These are phyloP conservation scores for Phodopus roborovskii DNA, from an alignment of 2,113 vertebrate species.

Conservation along the genomic window DNA sequence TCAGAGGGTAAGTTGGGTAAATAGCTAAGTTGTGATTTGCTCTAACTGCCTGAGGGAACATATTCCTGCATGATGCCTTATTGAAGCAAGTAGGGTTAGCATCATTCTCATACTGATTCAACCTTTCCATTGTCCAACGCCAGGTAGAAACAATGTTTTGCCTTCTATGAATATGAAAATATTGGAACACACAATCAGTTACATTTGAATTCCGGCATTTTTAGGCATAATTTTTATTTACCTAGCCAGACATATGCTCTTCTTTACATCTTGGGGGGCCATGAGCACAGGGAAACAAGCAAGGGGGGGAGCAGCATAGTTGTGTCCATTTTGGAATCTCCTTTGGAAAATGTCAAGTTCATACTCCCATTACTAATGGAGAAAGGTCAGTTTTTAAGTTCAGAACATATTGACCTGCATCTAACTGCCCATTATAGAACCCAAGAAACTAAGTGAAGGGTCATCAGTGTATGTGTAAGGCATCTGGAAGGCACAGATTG, in stretches of 20 bases:
- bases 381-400: not conserved
- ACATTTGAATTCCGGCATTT: constrained; percentile 5
- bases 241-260: not conserved
- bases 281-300: not conserved
- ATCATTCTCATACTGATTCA: not conserved
- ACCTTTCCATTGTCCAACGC: not conserved
- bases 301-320: not conserved
- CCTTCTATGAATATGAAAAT: constrained; percentile 17
- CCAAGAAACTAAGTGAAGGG: not conserved
- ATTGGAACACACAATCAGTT: not conserved
- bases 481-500: not conserved
- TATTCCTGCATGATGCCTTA: not conserved
- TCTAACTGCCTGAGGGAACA: not conserved
- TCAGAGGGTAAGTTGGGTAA: constrained; percentile 14
- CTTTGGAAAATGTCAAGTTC: not conserved
- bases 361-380: constrained; percentile 17
- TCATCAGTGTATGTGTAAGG: not conserved
- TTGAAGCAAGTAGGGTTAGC: not conserved
- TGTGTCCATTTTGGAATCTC: not conserved
- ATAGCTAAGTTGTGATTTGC: constrained; percentile 21
- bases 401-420: not conserved
- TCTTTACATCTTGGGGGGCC: not conserved
- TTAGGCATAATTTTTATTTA: not conserved
- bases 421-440: not conserved
- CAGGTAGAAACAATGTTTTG: not conserved